Conservation (phyloP, 2,797 vertebrate species). For the Acanthurus leucopareius region DNA sequence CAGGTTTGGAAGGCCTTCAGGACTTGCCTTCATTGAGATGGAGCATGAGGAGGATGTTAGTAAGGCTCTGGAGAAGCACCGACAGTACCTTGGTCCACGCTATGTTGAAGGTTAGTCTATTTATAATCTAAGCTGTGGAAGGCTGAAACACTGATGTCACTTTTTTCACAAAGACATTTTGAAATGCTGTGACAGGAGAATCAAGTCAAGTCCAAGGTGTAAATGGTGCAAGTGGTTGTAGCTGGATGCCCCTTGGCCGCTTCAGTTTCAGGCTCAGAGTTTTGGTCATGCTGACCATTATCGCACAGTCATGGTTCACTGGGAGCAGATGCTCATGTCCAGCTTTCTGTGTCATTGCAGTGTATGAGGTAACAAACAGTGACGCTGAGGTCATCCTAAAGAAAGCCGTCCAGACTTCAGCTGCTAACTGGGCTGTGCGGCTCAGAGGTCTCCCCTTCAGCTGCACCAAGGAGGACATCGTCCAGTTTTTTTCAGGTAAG, state of each 20-base stretch:
- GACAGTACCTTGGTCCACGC: slow-evolving; percentile 92
- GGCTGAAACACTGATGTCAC: background rate
- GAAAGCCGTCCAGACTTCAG: slow-evolving; percentile 45
- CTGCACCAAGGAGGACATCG: slow-evolving; percentile 87
- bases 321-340: background rate
- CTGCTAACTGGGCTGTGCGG: slow-evolving; percentile 84
- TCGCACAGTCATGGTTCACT: too few relatives aligned
- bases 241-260: background rate
- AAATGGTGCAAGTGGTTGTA: background rate
- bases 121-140: background rate
- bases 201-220: background rate
- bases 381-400: slow-evolving; percentile 90
- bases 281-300: too few relatives aligned
- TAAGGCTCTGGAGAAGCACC: slow-evolving; percentile 93
- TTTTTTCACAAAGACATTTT: background rate
- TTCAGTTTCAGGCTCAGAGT: too few relatives aligned
- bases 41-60: slow-evolving; percentile 90
- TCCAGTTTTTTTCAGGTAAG: slow-evolving; percentile 91
- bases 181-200: background rate
- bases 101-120: slow-evolving; percentile 91
- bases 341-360: slow-evolving; percentile 72
- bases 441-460: slow-evolving; percentile 92
- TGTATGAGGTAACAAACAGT: slow-evolving; percentile 90
- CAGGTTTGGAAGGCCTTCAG: slow-evolving; percentile 87
- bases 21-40: slow-evolving; percentile 93